phyloP scores from a whole-genome alignment of 2,888 invertebrate genomes.

The Eristalis intricaria region DNA sequence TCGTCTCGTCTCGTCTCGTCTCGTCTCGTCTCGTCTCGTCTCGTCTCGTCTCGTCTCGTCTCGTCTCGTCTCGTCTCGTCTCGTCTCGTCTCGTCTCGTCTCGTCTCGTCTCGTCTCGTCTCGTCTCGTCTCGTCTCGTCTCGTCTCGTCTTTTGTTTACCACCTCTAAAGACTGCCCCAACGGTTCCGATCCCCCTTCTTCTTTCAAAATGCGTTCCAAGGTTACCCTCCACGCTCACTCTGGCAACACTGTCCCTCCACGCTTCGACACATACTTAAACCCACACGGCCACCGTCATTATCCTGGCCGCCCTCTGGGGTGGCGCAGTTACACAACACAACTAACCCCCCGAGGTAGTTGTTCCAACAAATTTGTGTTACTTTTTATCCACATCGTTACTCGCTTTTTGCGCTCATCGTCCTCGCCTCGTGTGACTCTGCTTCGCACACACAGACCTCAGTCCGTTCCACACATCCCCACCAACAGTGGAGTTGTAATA shows the following conservation, averaged over 20 bases:
- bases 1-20: too few relatives aligned
- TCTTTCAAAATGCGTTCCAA: too few relatives aligned
- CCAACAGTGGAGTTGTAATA: slow-evolving; percentile 18
- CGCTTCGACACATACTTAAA: background rate
- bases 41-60: too few relatives aligned
- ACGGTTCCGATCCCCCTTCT: too few relatives aligned
- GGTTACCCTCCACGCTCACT: too few relatives aligned
- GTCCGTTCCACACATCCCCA: slow-evolving; percentile 14
- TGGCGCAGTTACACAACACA: slow-evolving; percentile 19
- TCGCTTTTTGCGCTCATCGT: background rate
- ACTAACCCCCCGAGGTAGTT: slow-evolving; percentile 27
- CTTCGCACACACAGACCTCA: slow-evolving; percentile 2
- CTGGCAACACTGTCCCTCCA: slow-evolving; percentile 39
- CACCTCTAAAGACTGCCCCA: too few relatives aligned
- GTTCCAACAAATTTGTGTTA: slow-evolving; percentile 43
- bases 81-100: too few relatives aligned
- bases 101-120: too few relatives aligned
- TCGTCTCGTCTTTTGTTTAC: too few relatives aligned
- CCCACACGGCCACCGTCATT: slow-evolving; percentile 11
- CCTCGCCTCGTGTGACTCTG: slow-evolving; percentile 4
- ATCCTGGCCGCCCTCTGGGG: slow-evolving; percentile 9
- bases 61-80: too few relatives aligned
- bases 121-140: too few relatives aligned
- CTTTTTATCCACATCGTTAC: slow-evolving; percentile 36
- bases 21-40: too few relatives aligned